Evolutionary conservation across 2,797 vertebrate species (phyloP).

Genomic region (Lophotriccus pileatus): DNA sequence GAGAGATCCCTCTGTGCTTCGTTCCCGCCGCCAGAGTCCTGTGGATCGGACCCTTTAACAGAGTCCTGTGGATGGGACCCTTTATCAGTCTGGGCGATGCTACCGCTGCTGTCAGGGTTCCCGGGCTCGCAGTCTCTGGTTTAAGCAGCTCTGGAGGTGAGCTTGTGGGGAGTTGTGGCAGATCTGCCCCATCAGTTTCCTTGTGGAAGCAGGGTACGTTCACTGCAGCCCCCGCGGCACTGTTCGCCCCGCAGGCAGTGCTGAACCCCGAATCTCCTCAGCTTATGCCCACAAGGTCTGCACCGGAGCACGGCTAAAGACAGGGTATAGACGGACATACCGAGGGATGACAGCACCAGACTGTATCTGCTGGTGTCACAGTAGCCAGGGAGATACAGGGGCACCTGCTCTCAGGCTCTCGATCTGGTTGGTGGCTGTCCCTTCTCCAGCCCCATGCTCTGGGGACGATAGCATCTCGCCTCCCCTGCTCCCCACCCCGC

Average conservation of each 20-base stretch:
- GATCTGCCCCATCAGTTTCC: neutral
- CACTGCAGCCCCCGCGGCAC: neutral
- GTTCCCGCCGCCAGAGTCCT: neutral
- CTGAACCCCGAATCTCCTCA: neutral
- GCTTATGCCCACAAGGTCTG: neutral
- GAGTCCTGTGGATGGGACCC: neutral
- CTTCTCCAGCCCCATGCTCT: neutral
- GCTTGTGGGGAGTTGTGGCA: neutral
- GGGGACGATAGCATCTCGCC: neutral
- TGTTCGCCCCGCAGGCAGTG: accelerated
- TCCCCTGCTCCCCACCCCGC: accelerated
- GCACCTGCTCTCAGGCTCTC: neutral
- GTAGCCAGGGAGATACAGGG: neutral
- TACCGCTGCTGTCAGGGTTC: neutral
- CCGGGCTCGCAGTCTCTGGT: neutral
- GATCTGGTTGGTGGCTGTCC: neutral
- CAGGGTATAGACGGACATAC: accelerated
- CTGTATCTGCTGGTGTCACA: neutral
- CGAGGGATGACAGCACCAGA: neutral
- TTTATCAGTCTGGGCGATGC: neutral
- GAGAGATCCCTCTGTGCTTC: neutral
- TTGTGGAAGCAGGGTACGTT: accelerated
- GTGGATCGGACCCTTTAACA: neutral
- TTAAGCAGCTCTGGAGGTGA: neutral
- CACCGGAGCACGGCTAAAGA: neutral